Base-by-base conservation (phyloP, 2,113 vertebrate genomes). In the Bucco capensis region DNA sequence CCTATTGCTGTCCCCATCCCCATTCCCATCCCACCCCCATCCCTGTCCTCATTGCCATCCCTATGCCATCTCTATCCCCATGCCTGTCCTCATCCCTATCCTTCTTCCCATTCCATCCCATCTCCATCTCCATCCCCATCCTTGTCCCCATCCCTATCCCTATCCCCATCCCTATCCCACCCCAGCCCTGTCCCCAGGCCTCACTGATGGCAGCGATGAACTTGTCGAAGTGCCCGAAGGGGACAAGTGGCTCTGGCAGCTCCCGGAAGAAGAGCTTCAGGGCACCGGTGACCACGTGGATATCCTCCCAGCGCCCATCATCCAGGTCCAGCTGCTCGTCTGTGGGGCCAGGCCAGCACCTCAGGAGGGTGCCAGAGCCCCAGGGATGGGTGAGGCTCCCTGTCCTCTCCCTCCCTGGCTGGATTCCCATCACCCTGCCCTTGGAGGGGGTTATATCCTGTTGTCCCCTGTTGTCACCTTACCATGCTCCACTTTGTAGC, bases 201-300 rank as follows among this genome's bases (percentile, higher is more conserved):
- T 98, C 89, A 99, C 99, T 98, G 95, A 99, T 99, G 91, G 98
- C 98, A 4, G 95, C 60, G 35, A 99, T 98, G 96, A 99, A 99
- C 50, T 96, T 96, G 83, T 97, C 96, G 12, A 99, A 99, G 96
- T 98, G 98, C 49, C 97, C 97, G 97, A 95, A 99, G 5, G 99
- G 98, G 89, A 99, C 97, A 4, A 99, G 98, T 0, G 99, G 99
- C 96, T 99, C 99, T 0, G 98, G 98, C 77, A 99, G 98, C 88
- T 99, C 99, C 11, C 99, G 93, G 93, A 99, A 98, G 96, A 99
- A 99, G 46, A 99, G 97, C 92, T 99, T 99, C 78, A 99, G 95
- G 0, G 99, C 98, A 10, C 99, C 99, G 0, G 98, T 99, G 97
- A 99, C 98, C 49, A 99, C 99, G 0, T 99, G 99, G 58, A 99